Evolutionary conservation across 2,797 vertebrate species (phyloP).

Genomic region (Mormyrops boulengeri): DNA sequence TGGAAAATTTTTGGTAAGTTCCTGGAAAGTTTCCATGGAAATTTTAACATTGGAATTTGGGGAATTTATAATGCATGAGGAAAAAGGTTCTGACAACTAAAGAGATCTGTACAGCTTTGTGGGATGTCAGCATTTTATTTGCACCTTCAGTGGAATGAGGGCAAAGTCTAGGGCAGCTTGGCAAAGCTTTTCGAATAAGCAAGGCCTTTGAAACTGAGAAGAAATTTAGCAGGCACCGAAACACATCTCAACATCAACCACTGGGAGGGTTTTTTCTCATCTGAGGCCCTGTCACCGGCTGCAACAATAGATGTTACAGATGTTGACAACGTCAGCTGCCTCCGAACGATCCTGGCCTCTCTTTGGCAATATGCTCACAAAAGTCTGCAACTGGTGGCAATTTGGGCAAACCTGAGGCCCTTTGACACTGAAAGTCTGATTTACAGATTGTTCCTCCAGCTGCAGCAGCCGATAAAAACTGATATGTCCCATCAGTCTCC

Average conservation of each 20-base stretch:
- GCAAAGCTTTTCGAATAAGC: background rate
- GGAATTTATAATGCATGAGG: background rate
- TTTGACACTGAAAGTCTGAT: background rate
- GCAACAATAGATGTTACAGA: background rate
- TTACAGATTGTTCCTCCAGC: background rate
- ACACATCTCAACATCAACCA: background rate
- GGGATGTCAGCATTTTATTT: background rate
- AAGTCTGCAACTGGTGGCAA: background rate
- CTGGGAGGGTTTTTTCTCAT: background rate
- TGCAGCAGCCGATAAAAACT: background rate
- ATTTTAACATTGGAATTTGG: background rate
- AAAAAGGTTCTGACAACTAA: background rate
- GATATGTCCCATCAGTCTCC: background rate
- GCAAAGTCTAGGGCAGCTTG: background rate
- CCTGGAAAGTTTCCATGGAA: background rate
- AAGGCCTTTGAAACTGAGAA: background rate
- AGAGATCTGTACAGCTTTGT: background rate
- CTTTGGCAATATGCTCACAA: background rate
- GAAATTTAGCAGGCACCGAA: background rate
- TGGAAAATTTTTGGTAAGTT: background rate
- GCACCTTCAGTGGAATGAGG: background rate
- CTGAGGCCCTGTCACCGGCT: background rate
- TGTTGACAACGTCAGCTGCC: background rate
- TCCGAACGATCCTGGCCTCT: background rate
- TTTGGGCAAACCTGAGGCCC: background rate